Conservation (phyloP, 2,113 vertebrate genomes). For the Lophura nycthemera region DNA sequence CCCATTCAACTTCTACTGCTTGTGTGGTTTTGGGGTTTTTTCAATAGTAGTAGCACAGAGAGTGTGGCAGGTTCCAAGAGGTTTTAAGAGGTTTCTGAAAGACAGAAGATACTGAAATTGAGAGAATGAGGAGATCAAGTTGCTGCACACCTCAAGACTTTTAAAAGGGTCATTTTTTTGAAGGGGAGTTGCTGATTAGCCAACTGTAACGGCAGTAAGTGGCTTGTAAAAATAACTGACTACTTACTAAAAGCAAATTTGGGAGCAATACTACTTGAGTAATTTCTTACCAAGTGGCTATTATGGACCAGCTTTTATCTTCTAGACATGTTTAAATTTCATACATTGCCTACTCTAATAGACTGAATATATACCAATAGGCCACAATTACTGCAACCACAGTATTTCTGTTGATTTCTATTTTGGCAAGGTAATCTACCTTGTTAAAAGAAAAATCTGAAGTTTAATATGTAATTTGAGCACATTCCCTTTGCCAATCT, state of each 20-base stretch:
- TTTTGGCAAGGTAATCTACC: background rate
- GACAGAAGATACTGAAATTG: background rate
- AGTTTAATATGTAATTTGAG: background rate
- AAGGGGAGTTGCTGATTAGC: background rate
- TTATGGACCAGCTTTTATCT: background rate
- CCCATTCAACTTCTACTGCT: conserved; percentile 18
- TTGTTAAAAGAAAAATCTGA: background rate
- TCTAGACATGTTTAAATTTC: background rate
- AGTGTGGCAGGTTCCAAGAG: background rate
- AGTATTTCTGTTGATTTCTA: background rate
- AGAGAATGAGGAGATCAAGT: background rate
- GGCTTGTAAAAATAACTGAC: background rate
- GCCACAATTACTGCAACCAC: background rate
- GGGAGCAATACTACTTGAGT: background rate
- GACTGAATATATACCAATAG: background rate
- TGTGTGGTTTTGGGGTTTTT: background rate
- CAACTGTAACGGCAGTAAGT: background rate
- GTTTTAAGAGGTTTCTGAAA: background rate
- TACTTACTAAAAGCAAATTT: conserved; percentile 7
- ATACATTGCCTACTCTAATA: background rate
- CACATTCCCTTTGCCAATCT: background rate
- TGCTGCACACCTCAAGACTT: background rate
- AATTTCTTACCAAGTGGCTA: background rate
- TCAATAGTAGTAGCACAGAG: background rate
- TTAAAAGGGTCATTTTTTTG: background rate